A percentile compares a stretch with the other conserved stretches of the same genome.
Evolutionary conservation across 1,140 invertebrate genomes (phyloP).

Genomic region (Eurosta solidaginis): DNA sequence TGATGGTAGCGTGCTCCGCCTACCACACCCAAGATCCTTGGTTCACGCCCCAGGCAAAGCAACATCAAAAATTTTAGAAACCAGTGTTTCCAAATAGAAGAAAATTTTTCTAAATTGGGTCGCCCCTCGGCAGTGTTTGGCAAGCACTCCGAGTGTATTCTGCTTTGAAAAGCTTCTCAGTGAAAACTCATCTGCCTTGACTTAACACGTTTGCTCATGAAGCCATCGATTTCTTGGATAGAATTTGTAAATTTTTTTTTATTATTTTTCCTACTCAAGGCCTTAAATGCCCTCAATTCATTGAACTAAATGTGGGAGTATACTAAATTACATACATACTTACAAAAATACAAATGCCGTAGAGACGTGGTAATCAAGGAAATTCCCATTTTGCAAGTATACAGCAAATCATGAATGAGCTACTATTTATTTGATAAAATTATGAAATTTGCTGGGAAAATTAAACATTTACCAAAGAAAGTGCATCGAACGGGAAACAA

Average conservation of each 20-base stretch:
- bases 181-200: no score
- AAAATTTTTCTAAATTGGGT: no score
- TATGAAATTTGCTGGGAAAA: slow-evolving; percentile 10
- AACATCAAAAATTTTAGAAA: no score
- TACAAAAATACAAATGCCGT: not conserved
- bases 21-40: no score
- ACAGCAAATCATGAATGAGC: not conserved
- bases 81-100: no score
- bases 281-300: not conserved
- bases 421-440: not conserved
- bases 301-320: not conserved
- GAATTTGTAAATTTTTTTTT: not conserved
- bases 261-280: not conserved
- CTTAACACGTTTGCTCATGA: not conserved
- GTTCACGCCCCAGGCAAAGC: no score
- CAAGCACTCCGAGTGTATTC: no score
- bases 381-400: not conserved
- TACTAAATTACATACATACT: not conserved
- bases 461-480: not conserved
- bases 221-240: not conserved
- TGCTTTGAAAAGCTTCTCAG: no score
- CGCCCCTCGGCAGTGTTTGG: no score
- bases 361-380: not conserved
- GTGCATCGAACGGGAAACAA: not conserved
- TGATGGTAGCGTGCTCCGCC: no score